Conservation (phyloP, 1,140 invertebrate species). For the Rhizoglyphus robini region DNA sequence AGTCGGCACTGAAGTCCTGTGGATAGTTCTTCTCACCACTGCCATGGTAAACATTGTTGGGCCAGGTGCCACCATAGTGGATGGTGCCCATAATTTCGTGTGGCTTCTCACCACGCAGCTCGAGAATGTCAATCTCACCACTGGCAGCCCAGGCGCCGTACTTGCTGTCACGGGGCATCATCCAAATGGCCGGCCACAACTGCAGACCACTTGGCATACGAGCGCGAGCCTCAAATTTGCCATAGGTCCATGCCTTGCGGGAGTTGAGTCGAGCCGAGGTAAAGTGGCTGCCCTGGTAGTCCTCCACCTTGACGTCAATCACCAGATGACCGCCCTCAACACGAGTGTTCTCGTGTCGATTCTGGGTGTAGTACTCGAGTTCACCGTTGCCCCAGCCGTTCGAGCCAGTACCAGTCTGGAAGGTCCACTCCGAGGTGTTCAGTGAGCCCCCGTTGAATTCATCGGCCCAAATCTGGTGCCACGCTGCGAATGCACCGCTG, state of each 20-base stretch:
- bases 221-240: slow-evolving; percentile 1
- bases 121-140: slow-evolving; percentile 19
- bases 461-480: slow-evolving; percentile 21
- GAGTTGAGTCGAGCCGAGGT: neutral
- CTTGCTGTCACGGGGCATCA: neutral
- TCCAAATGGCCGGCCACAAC: slow-evolving; percentile 17
- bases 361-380: slow-evolving; percentile 11
- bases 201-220: slow-evolving; percentile 3
- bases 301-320: neutral
- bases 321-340: too few relatives aligned
- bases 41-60: neutral
- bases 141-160: slow-evolving; percentile 6
- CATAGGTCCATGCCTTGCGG: slow-evolving; percentile 13
- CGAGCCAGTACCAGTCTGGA: slow-evolving; percentile 19
- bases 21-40: neutral
- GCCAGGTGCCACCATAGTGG: slow-evolving; percentile 10
- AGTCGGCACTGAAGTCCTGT: slow-evolving; percentile 24
- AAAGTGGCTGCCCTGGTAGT: neutral
- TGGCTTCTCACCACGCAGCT: slow-evolving; percentile 9
- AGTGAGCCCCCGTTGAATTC: slow-evolving; percentile 19
- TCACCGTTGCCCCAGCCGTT: slow-evolving; percentile 16
- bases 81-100: too few relatives aligned
- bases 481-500: too few relatives aligned
- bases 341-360: slow-evolving; percentile 5
- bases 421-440: slow-evolving; percentile 17